Evolutionary conservation across 2,113 vertebrate genomes (phyloP), one percentile per base, ranked within the genome.

Genomic region (Blennius ocellaris): DNA sequence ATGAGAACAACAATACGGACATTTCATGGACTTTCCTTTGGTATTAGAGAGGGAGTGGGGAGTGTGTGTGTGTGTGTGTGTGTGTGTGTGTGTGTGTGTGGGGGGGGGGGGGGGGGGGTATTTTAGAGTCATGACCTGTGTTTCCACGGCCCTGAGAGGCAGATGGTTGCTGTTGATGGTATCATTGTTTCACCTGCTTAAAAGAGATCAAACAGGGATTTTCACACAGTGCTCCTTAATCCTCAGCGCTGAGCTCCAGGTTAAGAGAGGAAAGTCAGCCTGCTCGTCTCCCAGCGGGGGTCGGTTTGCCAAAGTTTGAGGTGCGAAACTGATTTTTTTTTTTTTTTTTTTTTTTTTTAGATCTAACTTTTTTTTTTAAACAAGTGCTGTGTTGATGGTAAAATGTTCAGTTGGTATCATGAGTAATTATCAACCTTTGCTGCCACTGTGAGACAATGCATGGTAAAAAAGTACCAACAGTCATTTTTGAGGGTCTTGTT

Each of bases 161-260:
- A 59, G 17, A 65, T 38, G 49, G 68, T 56, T 67, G 41, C 30
- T 57, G 58, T 47, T 55, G 70, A 78, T 87, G 51, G 44, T 75
- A 77, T 80, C 80, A 72, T 38, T 75, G 57, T 65, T 71, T 76
- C 67, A 63, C 58, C 73, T 78, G 52, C 67, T 80, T 78, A 48
- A 78, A 72, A 21, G 39, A 63, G 70, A 85, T 87, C 76, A 81
- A 80, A 68, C 48, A 17, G 14, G 6, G 49, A 36, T 80, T 73
- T 82, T 69, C 63, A 58, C 65, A 65, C 50, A 43, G 54, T 61
- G 69, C 64, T 70, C 65, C 21, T 58, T 62, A 73, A 76, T 81
- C 62, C 59, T 52, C 50, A 57, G 21, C 15, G 7, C 59, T 74
- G 38, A 67, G 64, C 64, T 67, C 41, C 54, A 45, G 58, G 60